A percentile compares a stretch with the other conserved stretches of the same genome.
Conservation (phyloP, 2,888 invertebrate genomes). For the Trichogramma evanescens region DNA sequence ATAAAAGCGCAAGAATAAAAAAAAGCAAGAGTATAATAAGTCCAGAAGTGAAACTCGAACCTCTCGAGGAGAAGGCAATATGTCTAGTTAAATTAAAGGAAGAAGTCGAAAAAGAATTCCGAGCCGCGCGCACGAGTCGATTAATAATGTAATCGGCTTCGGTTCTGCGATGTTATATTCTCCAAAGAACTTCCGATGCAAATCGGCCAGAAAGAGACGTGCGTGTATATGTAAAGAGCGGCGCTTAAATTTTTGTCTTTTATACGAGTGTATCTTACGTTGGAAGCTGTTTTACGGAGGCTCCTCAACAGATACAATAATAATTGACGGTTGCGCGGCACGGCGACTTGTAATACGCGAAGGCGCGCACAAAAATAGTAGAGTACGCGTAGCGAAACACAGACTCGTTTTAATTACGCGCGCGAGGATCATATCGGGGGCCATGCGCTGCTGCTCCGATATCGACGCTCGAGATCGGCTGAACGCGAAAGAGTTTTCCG, state of each 20-base stretch:
- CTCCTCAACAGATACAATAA: too few species aligned
- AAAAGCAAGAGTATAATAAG: background rate
- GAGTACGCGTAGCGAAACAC: background rate
- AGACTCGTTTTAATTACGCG: slow-evolving; percentile 14
- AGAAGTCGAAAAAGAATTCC: background rate
- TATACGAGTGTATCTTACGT: background rate
- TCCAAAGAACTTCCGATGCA: too few species aligned
- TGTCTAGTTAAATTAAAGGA: background rate
- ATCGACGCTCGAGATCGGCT: too few species aligned
- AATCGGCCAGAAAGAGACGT: too few species aligned
- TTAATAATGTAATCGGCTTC: background rate
- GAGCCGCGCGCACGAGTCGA: background rate
- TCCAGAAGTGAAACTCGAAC: background rate
- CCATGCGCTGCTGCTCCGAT: too few species aligned
- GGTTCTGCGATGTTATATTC: too few species aligned
- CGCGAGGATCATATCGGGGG: too few species aligned
- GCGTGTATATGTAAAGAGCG: background rate
- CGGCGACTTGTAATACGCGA: background rate
- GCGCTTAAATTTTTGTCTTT: slow-evolving; percentile 12
- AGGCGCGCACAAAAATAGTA: background rate
- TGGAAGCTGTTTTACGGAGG: too few species aligned
- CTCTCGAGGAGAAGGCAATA: background rate
- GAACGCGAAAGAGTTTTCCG: too few species aligned
- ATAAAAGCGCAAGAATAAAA: background rate
- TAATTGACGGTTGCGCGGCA: slow-evolving; percentile 9